Conservation (phyloP, 2,888 invertebrate genomes). For the Brenthis ino region DNA sequence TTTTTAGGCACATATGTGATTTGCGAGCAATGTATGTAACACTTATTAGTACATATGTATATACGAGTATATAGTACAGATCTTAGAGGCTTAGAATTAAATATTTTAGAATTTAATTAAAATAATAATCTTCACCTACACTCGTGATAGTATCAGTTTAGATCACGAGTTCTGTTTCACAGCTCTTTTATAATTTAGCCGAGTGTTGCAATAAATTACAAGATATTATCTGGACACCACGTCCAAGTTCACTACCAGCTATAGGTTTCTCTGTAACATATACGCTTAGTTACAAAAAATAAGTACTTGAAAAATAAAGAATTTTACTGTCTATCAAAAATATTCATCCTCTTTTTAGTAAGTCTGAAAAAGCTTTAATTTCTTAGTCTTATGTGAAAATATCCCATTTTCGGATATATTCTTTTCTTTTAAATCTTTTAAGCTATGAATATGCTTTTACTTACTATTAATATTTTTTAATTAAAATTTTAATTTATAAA, state of each 20-base stretch:
- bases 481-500: no score
- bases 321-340: neutral
- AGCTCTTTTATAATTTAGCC: conserved; percentile 38
- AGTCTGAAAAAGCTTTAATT: no score
- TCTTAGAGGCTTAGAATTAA: neutral
- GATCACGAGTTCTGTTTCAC: conserved; percentile 31
- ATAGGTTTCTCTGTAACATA: conserved; percentile 20
- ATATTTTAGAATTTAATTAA: conserved; percentile 15
- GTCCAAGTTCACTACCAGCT: conserved; percentile 32
- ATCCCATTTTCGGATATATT: no score
- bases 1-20: no score
- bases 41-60: no score
- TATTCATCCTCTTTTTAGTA: neutral
- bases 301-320: neutral
- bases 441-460: no score
- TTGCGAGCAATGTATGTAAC: no score
- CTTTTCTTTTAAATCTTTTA: no score
- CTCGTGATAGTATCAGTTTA: conserved; percentile 24
- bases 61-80: neutral
- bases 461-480: no score
- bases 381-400: no score
- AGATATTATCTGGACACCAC: conserved; percentile 37
- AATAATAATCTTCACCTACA: conserved; percentile 16
- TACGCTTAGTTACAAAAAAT: neutral
- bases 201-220: conserved; percentile 36